Percentiles rank a stretch among this genome's conserved stretches.
These are phyloP conservation scores for Tetrao urogallus DNA, from an alignment of 2,113 vertebrate genomes.

Conservation along the genomic window DNA sequence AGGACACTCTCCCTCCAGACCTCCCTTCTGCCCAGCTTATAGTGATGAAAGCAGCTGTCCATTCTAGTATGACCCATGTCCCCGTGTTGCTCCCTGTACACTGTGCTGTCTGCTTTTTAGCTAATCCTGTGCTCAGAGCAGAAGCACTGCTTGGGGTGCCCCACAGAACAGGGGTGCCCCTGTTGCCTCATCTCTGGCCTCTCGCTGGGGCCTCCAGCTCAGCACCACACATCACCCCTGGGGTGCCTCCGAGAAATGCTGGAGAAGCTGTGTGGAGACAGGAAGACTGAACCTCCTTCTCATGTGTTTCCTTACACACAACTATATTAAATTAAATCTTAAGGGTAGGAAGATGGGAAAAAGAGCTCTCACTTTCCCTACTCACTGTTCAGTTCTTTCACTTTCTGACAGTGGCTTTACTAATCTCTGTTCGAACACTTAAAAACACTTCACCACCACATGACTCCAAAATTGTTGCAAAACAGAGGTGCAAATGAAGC, in stretches of 20 bases:
- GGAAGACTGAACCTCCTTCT: background rate
- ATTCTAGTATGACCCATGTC: rapidly evolving
- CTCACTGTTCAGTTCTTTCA: background rate
- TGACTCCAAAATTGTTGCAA: background rate
- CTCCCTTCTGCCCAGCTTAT: background rate
- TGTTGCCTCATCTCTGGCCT: background rate
- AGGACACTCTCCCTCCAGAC: background rate
- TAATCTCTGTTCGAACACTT: background rate
- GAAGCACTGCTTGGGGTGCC: background rate
- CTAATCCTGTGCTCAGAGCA: background rate
- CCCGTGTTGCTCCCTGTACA: rapidly evolving
- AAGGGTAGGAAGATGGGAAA: background rate
- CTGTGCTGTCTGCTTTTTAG: background rate
- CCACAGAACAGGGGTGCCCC: background rate
- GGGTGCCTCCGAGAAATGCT: rapidly evolving
- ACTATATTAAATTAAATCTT: background rate
- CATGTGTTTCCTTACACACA: background rate
- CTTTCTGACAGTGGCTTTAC: background rate
- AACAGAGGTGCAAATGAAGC: background rate
- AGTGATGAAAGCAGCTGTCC: background rate
- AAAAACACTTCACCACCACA: background rate
- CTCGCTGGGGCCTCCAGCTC: background rate
- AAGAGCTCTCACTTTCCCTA: background rate
- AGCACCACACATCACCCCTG: background rate
- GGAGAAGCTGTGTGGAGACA: background rate